Evolutionary conservation across 2,113 vertebrate genomes (phyloP).

Genomic region (Polyodon spathula): DNA sequence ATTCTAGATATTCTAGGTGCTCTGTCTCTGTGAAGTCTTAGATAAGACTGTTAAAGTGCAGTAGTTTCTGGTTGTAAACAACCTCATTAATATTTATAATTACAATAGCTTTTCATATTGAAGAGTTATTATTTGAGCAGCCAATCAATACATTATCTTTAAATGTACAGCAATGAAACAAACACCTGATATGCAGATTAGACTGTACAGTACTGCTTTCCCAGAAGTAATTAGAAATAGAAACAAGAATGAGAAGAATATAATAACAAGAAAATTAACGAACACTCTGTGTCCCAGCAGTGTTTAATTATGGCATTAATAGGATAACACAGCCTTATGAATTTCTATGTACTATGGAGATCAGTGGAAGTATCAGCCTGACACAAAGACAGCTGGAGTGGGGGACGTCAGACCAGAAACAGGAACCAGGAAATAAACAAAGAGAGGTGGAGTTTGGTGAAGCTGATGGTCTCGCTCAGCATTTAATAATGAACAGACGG

Average conservation of each 20-base stretch:
- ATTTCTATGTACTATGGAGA: background rate
- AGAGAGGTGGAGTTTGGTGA: too few relatives aligned
- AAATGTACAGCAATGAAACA: constrained; percentile 21
- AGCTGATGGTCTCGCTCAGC: too few relatives aligned
- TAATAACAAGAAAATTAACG: constrained; percentile 7
- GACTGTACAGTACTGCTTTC: constrained; percentile 13
- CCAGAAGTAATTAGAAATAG: constrained; percentile 20
- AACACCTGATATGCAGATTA: constrained; percentile 18
- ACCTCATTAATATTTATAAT: too few relatives aligned
- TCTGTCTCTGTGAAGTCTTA: too few relatives aligned
- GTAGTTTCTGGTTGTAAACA: too few relatives aligned
- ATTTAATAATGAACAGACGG: too few relatives aligned
- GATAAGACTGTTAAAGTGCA: too few relatives aligned
- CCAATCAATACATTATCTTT: constrained; percentile 29
- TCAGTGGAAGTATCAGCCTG: too few relatives aligned
- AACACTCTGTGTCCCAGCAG: background rate
- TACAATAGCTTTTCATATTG: constrained; percentile 5
- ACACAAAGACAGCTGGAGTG: too few relatives aligned
- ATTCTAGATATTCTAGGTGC: too few relatives aligned
- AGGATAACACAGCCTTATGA: constrained; percentile 11
- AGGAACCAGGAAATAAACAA: too few relatives aligned
- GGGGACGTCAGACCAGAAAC: too few relatives aligned
- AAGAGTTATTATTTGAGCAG: constrained; percentile 29
- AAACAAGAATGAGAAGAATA: background rate
- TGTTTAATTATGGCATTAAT: constrained; percentile 18